These are phyloP conservation scores for Pteria penguin DNA, from an alignment of 2,888 invertebrate genomes.

Conservation along the genomic window DNA sequence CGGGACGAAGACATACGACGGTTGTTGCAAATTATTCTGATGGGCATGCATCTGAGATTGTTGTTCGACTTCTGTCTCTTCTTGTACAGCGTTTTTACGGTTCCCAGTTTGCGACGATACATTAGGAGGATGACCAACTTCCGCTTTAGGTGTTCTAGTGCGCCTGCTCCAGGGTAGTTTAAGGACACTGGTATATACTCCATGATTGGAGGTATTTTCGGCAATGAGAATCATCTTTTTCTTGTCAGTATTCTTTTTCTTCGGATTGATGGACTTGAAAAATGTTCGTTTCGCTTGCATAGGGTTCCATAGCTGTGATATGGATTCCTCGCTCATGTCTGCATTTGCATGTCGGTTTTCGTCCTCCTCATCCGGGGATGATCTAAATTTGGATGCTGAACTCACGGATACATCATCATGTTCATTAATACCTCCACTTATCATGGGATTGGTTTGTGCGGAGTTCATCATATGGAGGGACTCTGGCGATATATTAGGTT, in stretches of 20 bases:
- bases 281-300: slow-evolving; percentile 27
- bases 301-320: slow-evolving; percentile 19
- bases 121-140: slow-evolving; percentile 29
- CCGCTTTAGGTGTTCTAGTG: slow-evolving; percentile 64
- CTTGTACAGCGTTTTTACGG: slow-evolving; percentile 12
- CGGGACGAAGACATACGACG: slow-evolving; percentile 33
- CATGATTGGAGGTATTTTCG: slow-evolving; percentile 68
- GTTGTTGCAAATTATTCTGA: slow-evolving; percentile 20
- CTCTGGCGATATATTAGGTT: slow-evolving; percentile 9
- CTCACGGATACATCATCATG: background rate
- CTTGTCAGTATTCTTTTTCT: slow-evolving; percentile 28
- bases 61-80: background rate
- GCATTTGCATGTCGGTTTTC: background rate
- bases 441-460: slow-evolving; percentile 21
- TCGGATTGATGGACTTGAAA: background rate
- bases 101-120: background rate
- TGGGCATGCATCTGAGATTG: slow-evolving; percentile 13
- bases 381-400: background rate
- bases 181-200: slow-evolving; percentile 73
- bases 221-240: slow-evolving; percentile 70
- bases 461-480: slow-evolving; percentile 23
- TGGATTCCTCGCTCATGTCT: background rate
- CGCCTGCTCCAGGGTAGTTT: slow-evolving; percentile 73
- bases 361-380: background rate
- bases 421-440: slow-evolving; percentile 20